Base-by-base conservation (phyloP, 2,888 invertebrate species). In the Chymomyza fuscimana region DNA sequence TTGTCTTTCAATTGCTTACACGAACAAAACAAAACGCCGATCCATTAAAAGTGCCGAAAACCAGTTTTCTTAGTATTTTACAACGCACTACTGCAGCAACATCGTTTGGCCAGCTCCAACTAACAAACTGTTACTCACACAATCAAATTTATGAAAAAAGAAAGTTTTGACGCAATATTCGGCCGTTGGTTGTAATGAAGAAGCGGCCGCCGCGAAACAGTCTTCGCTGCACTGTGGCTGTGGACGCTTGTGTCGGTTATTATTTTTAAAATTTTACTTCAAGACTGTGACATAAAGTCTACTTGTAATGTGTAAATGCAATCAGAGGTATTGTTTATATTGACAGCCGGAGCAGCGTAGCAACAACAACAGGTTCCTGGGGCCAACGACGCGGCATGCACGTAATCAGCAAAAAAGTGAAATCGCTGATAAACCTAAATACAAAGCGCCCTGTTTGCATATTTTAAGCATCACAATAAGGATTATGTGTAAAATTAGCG, bases 91-190 rank as follows among this genome's bases (percentile, higher is more conserved):
- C 76, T 84, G 86, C 79, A 86, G 70, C 73, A 65, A 68, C 63
- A 73, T 59, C 72, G 64, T 46, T 32, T 52, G 25, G 5, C 58
- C 19, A 63, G 22, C 50, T 51, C 0, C 63, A 66, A 10, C 61
- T 58, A 70, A 73, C 1, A 67, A 78, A 66, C 52, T 76, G 74
- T 71, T 67, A 66, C 61, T 52, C 70, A 63, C 72, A 69, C 62
- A 78, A 67, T 51, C 7, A 62, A 19, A 66, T 69, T 61, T 63
- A 67, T 67, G 69, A 70, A 69, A 85, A 86, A 86, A 86, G 85
- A 86, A 86, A 86, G 85, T 87, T 85, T 85, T 86, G 83, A 87
- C 87, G 85, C 85, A 86, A 87, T 83, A 77, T 67, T 32, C 69
- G 72, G 73, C 76, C 76, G 68, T 72, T 75, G 67, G 69, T 76